Percentiles rank a stretch among this genome's conserved stretches.
Evolutionary conservation across 2,113 vertebrate species (phyloP).

Genomic region (Phalacrocorax aristotelis): DNA sequence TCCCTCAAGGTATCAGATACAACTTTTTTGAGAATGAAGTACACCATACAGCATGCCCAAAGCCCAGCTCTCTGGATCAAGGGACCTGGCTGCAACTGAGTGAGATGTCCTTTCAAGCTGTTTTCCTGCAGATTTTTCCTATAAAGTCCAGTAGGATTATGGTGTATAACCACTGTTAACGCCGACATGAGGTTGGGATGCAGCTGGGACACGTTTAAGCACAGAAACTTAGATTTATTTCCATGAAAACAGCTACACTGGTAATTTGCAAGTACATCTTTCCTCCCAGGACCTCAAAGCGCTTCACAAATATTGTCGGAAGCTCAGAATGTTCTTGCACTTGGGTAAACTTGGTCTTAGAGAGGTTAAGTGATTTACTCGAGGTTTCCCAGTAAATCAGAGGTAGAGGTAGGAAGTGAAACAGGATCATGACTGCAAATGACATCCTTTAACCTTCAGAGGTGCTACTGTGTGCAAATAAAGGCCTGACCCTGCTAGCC

Average conservation of each 20-base stretch:
- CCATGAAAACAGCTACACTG: background rate
- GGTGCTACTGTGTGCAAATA: constrained; percentile 15
- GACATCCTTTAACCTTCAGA: constrained; percentile 41
- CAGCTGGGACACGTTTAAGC: background rate
- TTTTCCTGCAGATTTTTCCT: background rate
- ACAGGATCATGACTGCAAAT: constrained; percentile 4
- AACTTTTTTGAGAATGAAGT: background rate
- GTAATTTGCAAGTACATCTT: constrained; percentile 16
- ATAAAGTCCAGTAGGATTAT: background rate
- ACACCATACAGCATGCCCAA: background rate
- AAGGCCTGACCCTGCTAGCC: background rate
- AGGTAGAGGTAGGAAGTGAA: constrained; percentile 54
- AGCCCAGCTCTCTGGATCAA: background rate
- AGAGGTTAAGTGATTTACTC: constrained; percentile 52
- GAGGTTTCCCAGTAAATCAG: constrained; percentile 44
- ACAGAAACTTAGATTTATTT: background rate
- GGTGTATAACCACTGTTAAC: background rate
- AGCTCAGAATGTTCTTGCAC: background rate
- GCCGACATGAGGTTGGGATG: background rate
- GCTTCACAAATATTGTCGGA: constrained; percentile 7
- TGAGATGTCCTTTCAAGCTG: background rate
- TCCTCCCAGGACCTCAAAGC: background rate
- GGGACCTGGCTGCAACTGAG: background rate
- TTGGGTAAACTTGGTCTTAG: constrained; percentile 28
- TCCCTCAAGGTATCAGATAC: background rate